Percentiles rank a stretch among this genome's conserved stretches.
Evolutionary conservation across 2,888 invertebrate species (phyloP).

Genomic region (Neoaliturus tenellus): DNA sequence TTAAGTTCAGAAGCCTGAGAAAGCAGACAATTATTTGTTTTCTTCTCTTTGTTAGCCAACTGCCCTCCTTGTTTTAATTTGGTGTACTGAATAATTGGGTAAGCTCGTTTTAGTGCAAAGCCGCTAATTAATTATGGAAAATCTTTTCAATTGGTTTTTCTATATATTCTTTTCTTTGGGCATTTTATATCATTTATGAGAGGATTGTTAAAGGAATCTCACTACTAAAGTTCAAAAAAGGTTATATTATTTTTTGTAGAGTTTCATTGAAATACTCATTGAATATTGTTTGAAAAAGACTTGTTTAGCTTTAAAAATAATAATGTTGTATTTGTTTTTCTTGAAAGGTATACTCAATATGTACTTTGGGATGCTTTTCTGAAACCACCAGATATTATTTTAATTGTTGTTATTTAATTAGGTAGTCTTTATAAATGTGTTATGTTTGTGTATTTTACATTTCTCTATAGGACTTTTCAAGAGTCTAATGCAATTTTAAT

Average conservation of each 20-base stretch:
- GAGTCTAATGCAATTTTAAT: conserved; percentile 6
- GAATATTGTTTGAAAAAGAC: background rate
- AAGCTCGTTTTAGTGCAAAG: too few relatives aligned
- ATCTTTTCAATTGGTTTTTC: too few relatives aligned
- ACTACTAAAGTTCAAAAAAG: too few relatives aligned
- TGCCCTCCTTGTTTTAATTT: background rate
- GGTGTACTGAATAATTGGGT: conserved; percentile 7
- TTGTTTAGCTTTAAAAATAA: background rate
- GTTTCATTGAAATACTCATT: too few relatives aligned
- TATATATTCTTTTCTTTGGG: too few relatives aligned
- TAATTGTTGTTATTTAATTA: conserved; percentile 18
- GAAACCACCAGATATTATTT: conserved; percentile 2
- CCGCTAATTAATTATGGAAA: too few relatives aligned
- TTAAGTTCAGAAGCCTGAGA: conserved; percentile 25
- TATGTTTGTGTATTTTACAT: conserved; percentile 30
- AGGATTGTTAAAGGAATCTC: too few relatives aligned
- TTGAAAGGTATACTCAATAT: background rate
- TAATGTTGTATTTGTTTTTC: background rate
- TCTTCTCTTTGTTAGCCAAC: background rate
- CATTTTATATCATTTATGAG: too few relatives aligned
- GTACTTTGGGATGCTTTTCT: too few relatives aligned
- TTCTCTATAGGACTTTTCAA: background rate
- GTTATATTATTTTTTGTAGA: too few relatives aligned
- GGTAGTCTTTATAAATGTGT: conserved; percentile 21
- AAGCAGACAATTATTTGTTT: background rate